A percentile compares a stretch with the other conserved stretches of the same genome.
phyloP scores from a whole-genome alignment of 2,888 invertebrate species.

The Lamellibrachia satsuma region DNA sequence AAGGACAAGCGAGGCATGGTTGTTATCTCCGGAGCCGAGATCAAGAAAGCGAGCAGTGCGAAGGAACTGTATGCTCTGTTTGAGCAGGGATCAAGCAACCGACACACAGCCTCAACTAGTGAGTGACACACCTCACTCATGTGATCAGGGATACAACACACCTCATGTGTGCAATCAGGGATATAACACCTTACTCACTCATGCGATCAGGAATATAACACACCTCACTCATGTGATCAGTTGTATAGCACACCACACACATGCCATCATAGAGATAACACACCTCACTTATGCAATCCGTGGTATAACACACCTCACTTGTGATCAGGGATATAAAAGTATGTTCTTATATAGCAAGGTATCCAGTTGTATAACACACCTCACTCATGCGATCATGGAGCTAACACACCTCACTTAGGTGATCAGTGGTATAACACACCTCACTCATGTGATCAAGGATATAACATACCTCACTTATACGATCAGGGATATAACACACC shows the following conservation, averaged over 20 bases:
- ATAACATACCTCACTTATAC: background rate
- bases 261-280: background rate
- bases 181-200: background rate
- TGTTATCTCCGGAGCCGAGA: constrained; percentile 62
- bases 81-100: constrained; percentile 59
- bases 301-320: no score
- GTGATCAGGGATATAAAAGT: no score
- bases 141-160: no score
- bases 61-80: constrained; percentile 59
- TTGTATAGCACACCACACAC: background rate
- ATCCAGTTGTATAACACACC: constrained; percentile 40
- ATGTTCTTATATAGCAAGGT: no score
- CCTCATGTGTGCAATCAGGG: background rate
- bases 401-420: background rate
- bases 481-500: no score
- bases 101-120: constrained; percentile 63
- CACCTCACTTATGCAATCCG: no score
- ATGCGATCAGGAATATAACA: background rate
- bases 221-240: background rate
- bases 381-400: no score
- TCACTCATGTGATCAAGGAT: background rate
- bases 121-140: constrained; percentile 34
- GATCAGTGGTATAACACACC: background rate
- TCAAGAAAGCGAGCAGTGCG: constrained; percentile 55
- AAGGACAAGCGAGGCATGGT: constrained; percentile 67